phyloP scores from a whole-genome alignment of 2,888 invertebrate genomes.

The Macrophya alboannulata region DNA sequence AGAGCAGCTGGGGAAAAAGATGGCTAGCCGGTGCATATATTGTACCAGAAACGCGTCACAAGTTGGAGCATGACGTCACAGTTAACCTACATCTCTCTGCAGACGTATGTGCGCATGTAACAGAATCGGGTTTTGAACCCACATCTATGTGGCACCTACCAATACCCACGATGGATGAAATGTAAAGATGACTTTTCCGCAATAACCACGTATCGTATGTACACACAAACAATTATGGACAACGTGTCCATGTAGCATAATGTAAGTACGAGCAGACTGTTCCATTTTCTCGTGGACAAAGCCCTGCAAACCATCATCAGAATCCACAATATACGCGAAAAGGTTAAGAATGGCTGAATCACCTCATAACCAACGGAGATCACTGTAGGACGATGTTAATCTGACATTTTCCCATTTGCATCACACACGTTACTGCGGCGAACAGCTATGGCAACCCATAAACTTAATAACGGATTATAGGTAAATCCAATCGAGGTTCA shows the following conservation, averaged over 20 bases:
- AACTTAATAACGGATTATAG: background rate
- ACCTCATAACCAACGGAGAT: constrained; percentile 14
- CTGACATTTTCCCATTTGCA: constrained; percentile 17
- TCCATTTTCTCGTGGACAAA: constrained; percentile 23
- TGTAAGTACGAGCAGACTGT: background rate
- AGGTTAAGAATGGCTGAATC: constrained; percentile 25
- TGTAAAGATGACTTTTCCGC: constrained; percentile 14
- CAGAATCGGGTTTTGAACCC: background rate
- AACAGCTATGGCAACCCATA: background rate
- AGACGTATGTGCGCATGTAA: constrained; percentile 63
- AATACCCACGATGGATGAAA: background rate
- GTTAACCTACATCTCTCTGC: constrained; percentile 73
- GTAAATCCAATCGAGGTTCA: constrained; percentile 11
- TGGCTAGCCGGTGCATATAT: constrained; percentile 66
- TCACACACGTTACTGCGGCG: background rate
- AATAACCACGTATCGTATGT: constrained; percentile 33
- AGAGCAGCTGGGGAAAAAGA: constrained; percentile 11
- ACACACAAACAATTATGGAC: constrained; percentile 11
- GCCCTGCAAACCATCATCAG: background rate
- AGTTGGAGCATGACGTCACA: constrained; percentile 72
- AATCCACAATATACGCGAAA: background rate
- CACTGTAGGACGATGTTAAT: background rate
- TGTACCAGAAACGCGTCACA: constrained; percentile 68
- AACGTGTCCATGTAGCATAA: background rate
- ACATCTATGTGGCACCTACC: background rate